Percentiles rank a stretch among this genome's conserved stretches.
These are phyloP conservation scores for Prenolepis imparis DNA, from an alignment of 2,888 invertebrate genomes.

Conservation along the genomic window DNA sequence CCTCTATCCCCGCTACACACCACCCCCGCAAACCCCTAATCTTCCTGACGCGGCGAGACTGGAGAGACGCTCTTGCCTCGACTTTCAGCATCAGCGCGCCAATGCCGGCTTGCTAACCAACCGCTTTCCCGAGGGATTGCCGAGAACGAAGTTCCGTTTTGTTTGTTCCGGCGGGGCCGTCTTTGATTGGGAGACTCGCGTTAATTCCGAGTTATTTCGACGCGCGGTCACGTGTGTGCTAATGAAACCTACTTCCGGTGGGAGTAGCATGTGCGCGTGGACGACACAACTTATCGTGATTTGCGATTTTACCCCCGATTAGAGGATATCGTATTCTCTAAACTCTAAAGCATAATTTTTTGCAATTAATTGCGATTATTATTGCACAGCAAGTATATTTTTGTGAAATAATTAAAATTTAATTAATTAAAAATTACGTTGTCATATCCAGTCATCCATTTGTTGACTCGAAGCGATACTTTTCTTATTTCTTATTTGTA, in stretches of 20 bases:
- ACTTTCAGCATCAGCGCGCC: constrained; percentile 73
- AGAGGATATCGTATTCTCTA: constrained; percentile 18
- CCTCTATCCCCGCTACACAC: constrained; percentile 65
- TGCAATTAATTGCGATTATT: neutral
- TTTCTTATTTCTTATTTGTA: no score
- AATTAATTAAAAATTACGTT: neutral
- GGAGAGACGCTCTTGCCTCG: constrained; percentile 65
- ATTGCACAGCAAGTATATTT: neutral
- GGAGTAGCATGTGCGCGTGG: constrained; percentile 34
- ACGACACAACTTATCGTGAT: constrained; percentile 42
- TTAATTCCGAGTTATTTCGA: constrained; percentile 82
- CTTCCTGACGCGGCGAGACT: constrained; percentile 75
- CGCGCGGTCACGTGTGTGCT: constrained; percentile 79
- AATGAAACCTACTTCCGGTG: constrained; percentile 74
- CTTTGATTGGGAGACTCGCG: constrained; percentile 82
- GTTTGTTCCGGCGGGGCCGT: constrained; percentile 74
- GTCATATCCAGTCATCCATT: no score
- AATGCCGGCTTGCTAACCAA: constrained; percentile 68
- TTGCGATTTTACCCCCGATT: constrained; percentile 49
- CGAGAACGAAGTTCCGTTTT: constrained; percentile 74
- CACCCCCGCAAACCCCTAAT: constrained; percentile 72
- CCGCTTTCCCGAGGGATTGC: constrained; percentile 65
- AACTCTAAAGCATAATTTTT: constrained; percentile 19
- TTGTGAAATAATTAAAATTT: neutral
- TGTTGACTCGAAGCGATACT: neutral